Evolutionary conservation across 2,113 vertebrate species (phyloP), one percentile per base, ranked within the genome.

Genomic region (Narcine bancroftii): DNA sequence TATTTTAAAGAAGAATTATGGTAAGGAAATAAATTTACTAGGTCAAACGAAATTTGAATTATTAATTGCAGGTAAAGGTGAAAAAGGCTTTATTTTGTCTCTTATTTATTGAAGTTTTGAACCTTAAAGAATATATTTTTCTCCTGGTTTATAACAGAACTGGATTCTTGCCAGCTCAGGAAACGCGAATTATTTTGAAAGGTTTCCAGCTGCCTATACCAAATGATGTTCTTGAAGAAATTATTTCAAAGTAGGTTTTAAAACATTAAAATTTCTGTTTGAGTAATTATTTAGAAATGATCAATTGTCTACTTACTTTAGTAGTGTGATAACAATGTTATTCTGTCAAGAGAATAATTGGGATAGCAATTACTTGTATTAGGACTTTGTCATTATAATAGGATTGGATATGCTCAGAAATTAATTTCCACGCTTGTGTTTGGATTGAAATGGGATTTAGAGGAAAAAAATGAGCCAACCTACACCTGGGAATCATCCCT

Each of bases 131-230:
- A 6, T 69, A 69, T 7, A 4, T 63, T 63, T 63, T 87, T 19
- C 36, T 21, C 7, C 3, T 33, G 39, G 45, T 91, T 69, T 69
- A 15, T 6, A 47, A 91, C 92, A 99, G 98, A 92, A 95, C 93
- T 60, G 96, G 97, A 75, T 93, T 94, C 73, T 94, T 99, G 92
- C 95, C 97, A 76, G 94, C 19, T 72, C 95, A 95, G 92, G 94
- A 94, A 7, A 95, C 95, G 53, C 95, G 94, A 94, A 97, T 95
- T 76, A 93, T 98, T 93, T 98, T 97, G 94, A 99, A 97, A 93
- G 94, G 97, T 93, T 97, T 96, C 93, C 96, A 94, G 36, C 93
- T 99, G 26, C 97, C 97, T 2, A 66, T 99, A 94, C 92, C 93
- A 47, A 94, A 97, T 94, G 96, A 96, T 72, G 93, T 98, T 94